Evolutionary conservation across 2,113 vertebrate species (phyloP).

Genomic region (Centropus unirufus): DNA sequence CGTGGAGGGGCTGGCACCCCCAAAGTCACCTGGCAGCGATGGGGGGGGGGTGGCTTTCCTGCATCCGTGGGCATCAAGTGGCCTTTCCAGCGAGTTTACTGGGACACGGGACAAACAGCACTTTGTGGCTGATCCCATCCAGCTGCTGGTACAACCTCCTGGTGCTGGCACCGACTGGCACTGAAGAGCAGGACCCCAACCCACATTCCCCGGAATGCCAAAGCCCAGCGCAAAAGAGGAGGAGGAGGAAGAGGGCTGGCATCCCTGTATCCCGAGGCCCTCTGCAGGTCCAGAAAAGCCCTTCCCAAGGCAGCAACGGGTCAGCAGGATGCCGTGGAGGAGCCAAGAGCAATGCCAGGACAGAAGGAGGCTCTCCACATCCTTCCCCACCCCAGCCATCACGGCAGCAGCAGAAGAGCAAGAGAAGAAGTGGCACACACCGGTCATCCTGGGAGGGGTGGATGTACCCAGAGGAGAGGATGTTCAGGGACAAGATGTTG

Average conservation of each 20-base stretch:
- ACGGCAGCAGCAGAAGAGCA: neutral
- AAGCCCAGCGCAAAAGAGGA: neutral
- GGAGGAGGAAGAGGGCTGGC: neutral
- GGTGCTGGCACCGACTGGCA: neutral
- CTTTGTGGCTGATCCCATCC: neutral
- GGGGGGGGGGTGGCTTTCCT: neutral
- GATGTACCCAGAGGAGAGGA: constrained; percentile 89
- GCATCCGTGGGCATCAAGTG: neutral
- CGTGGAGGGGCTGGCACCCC: neutral
- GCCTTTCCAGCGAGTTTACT: neutral
- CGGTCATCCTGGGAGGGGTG: constrained; percentile 90
- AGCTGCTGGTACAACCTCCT: neutral
- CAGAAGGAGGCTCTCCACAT: neutral
- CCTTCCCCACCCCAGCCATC: neutral
- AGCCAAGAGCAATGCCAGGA: neutral
- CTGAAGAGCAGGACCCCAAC: neutral
- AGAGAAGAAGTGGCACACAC: constrained; percentile 70
- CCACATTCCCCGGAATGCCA: neutral
- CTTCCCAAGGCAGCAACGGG: neutral
- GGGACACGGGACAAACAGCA: neutral
- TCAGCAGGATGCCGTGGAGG: neutral
- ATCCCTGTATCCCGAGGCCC: neutral
- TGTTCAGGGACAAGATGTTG: constrained; percentile 95
- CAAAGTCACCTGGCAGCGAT: neutral
- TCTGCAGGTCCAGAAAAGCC: neutral